phyloP scores from a whole-genome alignment of 2,797 vertebrate species.

The Macroramphosus scolopax region DNA sequence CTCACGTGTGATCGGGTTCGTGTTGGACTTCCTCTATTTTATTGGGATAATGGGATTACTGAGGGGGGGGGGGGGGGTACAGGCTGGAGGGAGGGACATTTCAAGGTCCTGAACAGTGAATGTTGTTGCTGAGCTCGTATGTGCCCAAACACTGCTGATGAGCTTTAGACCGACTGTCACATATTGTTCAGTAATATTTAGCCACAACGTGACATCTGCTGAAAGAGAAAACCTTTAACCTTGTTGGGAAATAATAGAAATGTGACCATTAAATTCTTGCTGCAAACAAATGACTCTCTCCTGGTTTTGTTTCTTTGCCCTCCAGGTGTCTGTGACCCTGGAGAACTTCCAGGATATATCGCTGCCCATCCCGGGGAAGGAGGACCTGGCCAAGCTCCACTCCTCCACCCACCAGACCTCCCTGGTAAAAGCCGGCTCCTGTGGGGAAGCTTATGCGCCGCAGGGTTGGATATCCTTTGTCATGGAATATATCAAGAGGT shows the following conservation, averaged over 20 bases:
- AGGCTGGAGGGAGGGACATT: too few relatives aligned
- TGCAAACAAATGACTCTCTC: too few relatives aligned
- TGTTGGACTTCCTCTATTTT: conserved; percentile 23
- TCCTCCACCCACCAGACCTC: conserved; percentile 93
- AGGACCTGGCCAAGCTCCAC: conserved; percentile 97
- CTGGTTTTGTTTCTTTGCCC: too few relatives aligned
- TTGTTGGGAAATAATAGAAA: too few relatives aligned
- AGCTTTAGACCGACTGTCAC: background rate
- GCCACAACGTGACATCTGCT: background rate
- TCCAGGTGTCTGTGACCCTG: conserved; percentile 93
- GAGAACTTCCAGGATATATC: conserved; percentile 99
- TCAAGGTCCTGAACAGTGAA: background rate
- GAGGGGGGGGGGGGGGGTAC: too few relatives aligned
- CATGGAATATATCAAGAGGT: conserved; percentile 99
- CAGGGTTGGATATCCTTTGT: conserved; percentile 98
- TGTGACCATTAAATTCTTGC: too few relatives aligned
- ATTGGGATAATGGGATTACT: too few relatives aligned
- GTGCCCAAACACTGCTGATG: background rate
- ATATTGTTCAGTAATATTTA: too few relatives aligned
- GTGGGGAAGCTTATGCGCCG: conserved; percentile 93
- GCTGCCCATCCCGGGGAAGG: conserved; percentile 97
- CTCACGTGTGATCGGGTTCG: conserved; percentile 97
- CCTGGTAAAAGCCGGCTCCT: conserved; percentile 93
- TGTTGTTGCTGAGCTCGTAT: background rate
- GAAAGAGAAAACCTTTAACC: background rate